These are phyloP conservation scores for Mixornis gularis DNA, from an alignment of 2,113 vertebrate genomes.

Conservation along the genomic window DNA sequence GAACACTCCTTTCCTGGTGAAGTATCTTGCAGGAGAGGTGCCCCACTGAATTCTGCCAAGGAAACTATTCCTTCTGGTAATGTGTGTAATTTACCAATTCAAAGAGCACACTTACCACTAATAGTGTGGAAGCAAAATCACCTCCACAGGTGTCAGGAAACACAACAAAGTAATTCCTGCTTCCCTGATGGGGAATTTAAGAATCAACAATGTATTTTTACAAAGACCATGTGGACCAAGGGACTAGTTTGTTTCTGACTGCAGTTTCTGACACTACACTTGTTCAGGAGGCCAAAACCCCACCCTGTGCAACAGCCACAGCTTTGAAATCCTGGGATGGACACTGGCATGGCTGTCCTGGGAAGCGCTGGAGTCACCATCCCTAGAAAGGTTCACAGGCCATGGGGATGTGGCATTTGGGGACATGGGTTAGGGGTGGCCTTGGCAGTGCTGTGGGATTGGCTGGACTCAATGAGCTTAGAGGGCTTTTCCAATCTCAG, in stretches of 20 bases:
- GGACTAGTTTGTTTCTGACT: background rate
- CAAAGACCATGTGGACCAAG: background rate
- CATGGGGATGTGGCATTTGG: background rate
- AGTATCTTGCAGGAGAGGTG: background rate
- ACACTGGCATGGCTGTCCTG: background rate
- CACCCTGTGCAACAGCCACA: background rate
- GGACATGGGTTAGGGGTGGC: background rate
- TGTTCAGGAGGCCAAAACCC: background rate
- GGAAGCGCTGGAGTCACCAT: background rate
- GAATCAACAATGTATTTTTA: background rate
- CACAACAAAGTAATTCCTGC: background rate
- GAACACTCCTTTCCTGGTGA: background rate
- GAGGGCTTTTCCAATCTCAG: background rate
- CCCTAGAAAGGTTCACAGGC: background rate
- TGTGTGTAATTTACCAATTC: background rate
- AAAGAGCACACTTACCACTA: background rate
- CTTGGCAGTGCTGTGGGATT: background rate
- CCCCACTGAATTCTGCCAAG: background rate
- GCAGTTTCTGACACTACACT: background rate
- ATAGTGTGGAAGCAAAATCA: background rate
- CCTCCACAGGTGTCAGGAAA: background rate
- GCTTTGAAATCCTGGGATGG: background rate
- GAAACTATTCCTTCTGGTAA: background rate
- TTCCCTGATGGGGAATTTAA: background rate
- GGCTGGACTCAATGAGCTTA: background rate